These are phyloP conservation scores for Tineola bisselliella DNA, from an alignment of 2,888 invertebrate genomes.

Conservation along the genomic window DNA sequence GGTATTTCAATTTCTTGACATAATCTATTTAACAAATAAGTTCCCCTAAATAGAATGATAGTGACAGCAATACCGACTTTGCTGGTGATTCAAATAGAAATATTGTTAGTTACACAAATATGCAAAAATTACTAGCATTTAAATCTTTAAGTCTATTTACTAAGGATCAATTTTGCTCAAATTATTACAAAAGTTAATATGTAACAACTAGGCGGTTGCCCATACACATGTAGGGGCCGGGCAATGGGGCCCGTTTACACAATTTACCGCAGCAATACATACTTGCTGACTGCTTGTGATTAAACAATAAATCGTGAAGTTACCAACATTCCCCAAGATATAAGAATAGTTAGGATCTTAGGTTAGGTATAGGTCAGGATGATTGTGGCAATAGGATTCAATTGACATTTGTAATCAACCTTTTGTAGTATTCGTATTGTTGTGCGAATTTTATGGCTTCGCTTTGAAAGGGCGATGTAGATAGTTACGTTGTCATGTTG, in stretches of 20 bases:
- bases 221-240: conserved; percentile 4
- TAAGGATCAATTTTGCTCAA: neutral
- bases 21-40: neutral
- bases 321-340: conserved; percentile 3
- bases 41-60: neutral
- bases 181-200: neutral
- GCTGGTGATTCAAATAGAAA: neutral
- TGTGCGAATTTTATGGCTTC: conserved; percentile 4
- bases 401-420: conserved; percentile 8
- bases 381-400: conserved; percentile 8
- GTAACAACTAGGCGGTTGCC: neutral
- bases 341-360: conserved; percentile 19
- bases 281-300: conserved; percentile 54
- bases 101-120: neutral
- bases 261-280: conserved; percentile 57
- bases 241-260: conserved; percentile 22
- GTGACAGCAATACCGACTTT: neutral
- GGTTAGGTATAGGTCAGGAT: conserved; percentile 12
- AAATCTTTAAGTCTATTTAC: neutral
- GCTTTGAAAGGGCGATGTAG: neutral
- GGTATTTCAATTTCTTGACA: neutral
- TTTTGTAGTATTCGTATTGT: conserved; percentile 1
- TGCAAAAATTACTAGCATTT: neutral
- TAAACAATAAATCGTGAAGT: conserved; percentile 52
- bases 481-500: neutral